Evolutionary conservation across 2,113 vertebrate genomes (phyloP).

Genomic region (Willisornis vidua): DNA sequence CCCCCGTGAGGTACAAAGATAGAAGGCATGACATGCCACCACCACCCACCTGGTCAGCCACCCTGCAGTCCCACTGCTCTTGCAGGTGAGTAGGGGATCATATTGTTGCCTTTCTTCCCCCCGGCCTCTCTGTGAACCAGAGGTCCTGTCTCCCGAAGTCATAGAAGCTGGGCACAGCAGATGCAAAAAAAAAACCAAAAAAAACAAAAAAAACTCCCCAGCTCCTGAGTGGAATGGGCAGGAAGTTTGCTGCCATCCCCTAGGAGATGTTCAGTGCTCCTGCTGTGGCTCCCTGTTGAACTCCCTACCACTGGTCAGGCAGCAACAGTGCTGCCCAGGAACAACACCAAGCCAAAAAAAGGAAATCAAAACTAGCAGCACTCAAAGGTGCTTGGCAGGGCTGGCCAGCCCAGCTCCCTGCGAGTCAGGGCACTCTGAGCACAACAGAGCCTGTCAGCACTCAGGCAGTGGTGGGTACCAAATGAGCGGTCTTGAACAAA

Average conservation of each 20-base stretch:
- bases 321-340: not conserved
- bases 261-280: not conserved
- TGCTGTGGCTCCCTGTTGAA: not conserved
- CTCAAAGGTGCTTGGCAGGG: not conserved
- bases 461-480: not conserved
- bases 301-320: not conserved
- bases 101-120: not conserved
- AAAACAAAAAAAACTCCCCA: not conserved
- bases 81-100: not conserved
- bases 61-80: not conserved
- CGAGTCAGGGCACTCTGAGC: fast-evolving
- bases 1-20: not conserved
- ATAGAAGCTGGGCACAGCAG: not conserved
- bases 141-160: not conserved
- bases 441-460: not conserved
- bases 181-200: not conserved
- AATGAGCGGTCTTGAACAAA: not conserved
- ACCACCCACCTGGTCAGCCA: not conserved
- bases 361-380: not conserved
- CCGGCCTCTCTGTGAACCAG: not conserved
- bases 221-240: not conserved
- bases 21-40: not conserved
- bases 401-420: not conserved
- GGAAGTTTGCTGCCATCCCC: not conserved
- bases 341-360: not conserved